phyloP scores from a whole-genome alignment of 92 coral and sea anemone species.

The Epizoanthus fatuus region DNA sequence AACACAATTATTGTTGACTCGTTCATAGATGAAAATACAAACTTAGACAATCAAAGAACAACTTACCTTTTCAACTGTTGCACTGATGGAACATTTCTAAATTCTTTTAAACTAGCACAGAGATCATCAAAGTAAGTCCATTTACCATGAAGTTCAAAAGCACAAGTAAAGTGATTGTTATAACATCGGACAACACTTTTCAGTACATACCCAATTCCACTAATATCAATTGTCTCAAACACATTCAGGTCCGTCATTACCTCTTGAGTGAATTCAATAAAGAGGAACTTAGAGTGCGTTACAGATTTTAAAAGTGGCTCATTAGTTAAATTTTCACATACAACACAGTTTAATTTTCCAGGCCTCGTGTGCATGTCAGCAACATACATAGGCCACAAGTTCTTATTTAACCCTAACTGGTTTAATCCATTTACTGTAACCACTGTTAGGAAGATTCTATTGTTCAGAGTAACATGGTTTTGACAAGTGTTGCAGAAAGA shows the following conservation, averaged over 20 bases:
- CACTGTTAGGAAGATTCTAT: slow-evolving; percentile 49
- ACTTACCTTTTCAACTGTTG: no score
- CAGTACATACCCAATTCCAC: not conserved
- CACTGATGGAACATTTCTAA: no score
- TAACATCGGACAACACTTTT: slow-evolving; percentile 7
- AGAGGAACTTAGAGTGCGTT: no score
- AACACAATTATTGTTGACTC: no score
- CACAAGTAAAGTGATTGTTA: slow-evolving; percentile 2
- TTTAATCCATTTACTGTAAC: slow-evolving; percentile 59
- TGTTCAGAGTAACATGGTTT: slow-evolving; percentile 44
- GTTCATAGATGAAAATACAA: no score
- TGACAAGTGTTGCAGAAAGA: no score
- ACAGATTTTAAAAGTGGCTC: slow-evolving; percentile 10
- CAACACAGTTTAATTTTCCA: slow-evolving; percentile 46
- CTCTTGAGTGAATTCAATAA: no score
- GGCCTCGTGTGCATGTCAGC: slow-evolving; percentile 47
- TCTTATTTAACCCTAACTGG: slow-evolving; percentile 53
- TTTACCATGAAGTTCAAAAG: not conserved
- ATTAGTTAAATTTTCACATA: slow-evolving; percentile 2
- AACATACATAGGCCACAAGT: slow-evolving; percentile 56
- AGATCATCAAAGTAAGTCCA: no score
- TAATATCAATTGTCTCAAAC: no score
- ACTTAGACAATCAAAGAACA: no score
- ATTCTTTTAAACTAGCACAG: no score
- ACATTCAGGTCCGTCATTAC: no score